These are phyloP conservation scores for Cebidichthys violaceus DNA, from an alignment of 2,113 vertebrate species.

Conservation along the genomic window DNA sequence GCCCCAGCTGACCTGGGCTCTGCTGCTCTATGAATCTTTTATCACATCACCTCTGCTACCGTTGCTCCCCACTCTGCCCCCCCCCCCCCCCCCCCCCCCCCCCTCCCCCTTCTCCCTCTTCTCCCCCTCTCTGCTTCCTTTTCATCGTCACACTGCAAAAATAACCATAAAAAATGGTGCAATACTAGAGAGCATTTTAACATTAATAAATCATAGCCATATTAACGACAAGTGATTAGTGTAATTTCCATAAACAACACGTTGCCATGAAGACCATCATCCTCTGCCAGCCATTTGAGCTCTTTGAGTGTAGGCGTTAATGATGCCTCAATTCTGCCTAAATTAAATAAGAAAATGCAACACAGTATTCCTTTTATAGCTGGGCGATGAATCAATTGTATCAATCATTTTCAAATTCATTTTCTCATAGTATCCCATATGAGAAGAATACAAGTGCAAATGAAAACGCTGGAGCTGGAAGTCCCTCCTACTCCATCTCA, in stretches of 20 bases:
- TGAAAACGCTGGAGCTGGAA: neutral
- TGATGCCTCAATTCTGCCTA: neutral
- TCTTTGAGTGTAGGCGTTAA: neutral
- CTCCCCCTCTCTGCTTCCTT: neutral
- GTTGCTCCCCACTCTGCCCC: slow-evolving; percentile 10
- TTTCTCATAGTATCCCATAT: neutral
- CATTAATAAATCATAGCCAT: slow-evolving; percentile 8
- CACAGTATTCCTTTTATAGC: neutral
- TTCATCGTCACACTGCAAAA: slow-evolving; percentile 30
- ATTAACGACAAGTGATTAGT: slow-evolving; percentile 10
- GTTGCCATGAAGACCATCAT: neutral
- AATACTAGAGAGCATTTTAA: slow-evolving; percentile 9
- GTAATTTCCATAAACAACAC: slow-evolving; percentile 13
- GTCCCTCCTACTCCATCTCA: neutral
- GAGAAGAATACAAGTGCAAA: neutral
- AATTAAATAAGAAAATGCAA: neutral
- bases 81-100: too few species aligned
- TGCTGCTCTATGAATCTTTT: slow-evolving; percentile 75
- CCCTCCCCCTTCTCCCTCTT: neutral
- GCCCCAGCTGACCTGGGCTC: slow-evolving; percentile 72
- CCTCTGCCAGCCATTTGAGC: neutral
- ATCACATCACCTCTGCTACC: slow-evolving; percentile 74
- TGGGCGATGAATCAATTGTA: neutral
- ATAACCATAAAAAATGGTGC: slow-evolving; percentile 16
- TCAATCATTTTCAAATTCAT: neutral